These are phyloP conservation scores for Otolemur crassicaudatus DNA, from an alignment of 2,797 vertebrate species.

Conservation along the genomic window DNA sequence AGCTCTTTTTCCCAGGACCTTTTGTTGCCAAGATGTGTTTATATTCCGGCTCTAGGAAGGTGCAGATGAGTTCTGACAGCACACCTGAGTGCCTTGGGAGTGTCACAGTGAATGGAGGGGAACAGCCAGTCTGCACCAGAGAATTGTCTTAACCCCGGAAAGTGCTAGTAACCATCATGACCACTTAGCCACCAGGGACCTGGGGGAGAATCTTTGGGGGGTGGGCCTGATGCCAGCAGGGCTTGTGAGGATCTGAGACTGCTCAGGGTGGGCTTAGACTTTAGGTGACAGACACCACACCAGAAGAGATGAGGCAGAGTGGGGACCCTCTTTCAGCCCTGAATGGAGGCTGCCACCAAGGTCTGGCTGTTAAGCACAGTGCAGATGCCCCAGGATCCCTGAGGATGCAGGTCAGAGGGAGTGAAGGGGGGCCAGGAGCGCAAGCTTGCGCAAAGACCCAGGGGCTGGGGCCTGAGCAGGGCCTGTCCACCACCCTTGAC, in stretches of 20 bases:
- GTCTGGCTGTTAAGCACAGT: not conserved
- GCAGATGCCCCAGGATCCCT: not conserved
- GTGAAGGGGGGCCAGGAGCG: not conserved
- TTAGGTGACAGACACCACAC: not conserved
- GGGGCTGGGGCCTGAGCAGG: not conserved
- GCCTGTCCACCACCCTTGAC: not conserved
- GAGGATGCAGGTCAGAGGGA: not conserved
- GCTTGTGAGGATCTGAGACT: not conserved
- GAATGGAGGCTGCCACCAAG: not conserved
- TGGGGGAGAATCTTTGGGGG: not conserved
- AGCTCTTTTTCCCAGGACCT: not conserved
- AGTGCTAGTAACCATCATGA: no score
- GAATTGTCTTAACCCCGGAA: not conserved
- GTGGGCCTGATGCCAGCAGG: rapidly evolving
- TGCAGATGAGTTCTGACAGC: not conserved
- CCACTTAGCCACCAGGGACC: not conserved
- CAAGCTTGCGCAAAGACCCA: not conserved
- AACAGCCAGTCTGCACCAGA: no score
- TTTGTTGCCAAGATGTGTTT: not conserved
- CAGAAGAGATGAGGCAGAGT: not conserved
- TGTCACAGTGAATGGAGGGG: not conserved
- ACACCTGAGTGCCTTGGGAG: not conserved
- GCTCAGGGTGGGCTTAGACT: not conserved
- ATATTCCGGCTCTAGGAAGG: not conserved
- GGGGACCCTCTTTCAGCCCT: not conserved